A percentile compares a stretch with the other conserved stretches of the same genome.
phyloP scores from a whole-genome alignment of 2,113 vertebrate species.

The Leptodactylus fuscus region DNA sequence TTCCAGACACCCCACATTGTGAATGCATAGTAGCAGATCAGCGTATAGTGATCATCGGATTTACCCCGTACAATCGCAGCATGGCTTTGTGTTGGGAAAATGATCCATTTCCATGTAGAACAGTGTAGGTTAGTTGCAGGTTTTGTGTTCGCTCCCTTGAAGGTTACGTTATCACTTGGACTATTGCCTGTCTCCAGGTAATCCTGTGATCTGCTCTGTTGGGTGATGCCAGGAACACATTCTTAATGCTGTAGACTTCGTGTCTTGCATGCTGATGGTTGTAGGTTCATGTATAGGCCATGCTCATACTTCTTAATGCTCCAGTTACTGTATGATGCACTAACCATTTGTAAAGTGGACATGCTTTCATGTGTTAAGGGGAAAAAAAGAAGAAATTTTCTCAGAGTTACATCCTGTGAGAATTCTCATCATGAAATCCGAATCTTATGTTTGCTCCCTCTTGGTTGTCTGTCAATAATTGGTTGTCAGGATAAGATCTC shows the following conservation, averaged over 20 bases:
- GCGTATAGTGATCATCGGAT: no score
- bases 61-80: background rate
- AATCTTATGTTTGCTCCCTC: no score
- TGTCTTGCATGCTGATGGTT: background rate
- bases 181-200: background rate
- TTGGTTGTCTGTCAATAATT: no score
- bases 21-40: no score
- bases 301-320: background rate
- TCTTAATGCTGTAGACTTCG: background rate
- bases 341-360: background rate
- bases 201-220: background rate
- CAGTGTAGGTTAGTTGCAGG: background rate
- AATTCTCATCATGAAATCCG: no score
- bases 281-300: background rate
- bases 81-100: background rate
- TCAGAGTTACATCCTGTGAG: no score
- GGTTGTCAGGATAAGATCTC: no score
- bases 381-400: no score
- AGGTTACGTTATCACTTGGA: background rate
- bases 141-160: background rate
- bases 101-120: background rate
- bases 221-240: background rate
- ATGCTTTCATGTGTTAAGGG: no score
- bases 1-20: no score
- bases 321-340: background rate